Percentiles rank a stretch among this genome's conserved stretches.
Conservation (phyloP, 2,888 invertebrate species). For the Sphecodes monilicornis region DNA sequence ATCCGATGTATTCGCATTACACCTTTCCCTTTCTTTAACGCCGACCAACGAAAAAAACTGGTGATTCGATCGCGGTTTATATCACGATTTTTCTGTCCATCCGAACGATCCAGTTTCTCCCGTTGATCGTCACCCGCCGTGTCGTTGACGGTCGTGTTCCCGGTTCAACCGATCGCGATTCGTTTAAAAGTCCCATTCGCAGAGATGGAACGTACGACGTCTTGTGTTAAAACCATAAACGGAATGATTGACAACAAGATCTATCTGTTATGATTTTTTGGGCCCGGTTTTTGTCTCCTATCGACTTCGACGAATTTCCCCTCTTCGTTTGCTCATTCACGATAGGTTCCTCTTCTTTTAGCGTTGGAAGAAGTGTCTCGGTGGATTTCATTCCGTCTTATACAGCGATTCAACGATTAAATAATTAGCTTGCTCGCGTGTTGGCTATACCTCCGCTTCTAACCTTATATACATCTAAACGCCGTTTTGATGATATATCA, state of each 20-base stretch:
- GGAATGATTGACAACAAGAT: slow-evolving; percentile 40
- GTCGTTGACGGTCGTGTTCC: not conserved
- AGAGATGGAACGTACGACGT: slow-evolving; percentile 6
- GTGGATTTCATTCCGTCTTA: slow-evolving; percentile 37
- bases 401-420: slow-evolving; percentile 39
- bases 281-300: slow-evolving; percentile 23
- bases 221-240: slow-evolving; percentile 45
- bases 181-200: not conserved
- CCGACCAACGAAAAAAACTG: not conserved
- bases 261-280: slow-evolving; percentile 26
- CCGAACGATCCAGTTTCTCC: not conserved
- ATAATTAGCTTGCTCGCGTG: slow-evolving; percentile 48
- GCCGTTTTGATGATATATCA: slow-evolving; percentile 48
- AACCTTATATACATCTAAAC: slow-evolving; percentile 59
- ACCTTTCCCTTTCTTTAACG: not conserved
- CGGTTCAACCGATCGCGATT: not conserved
- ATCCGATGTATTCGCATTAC: not conserved
- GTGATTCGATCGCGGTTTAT: not conserved
- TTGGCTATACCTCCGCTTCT: slow-evolving; percentile 35
- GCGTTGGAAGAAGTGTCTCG: slow-evolving; percentile 39
- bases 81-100: not conserved
- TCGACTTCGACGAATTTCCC: not conserved
- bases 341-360: slow-evolving; percentile 20
- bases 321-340: not conserved
- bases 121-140: not conserved